These are phyloP conservation scores for Crotalus viridis DNA, from an alignment of 2,113 vertebrate species.

Conservation along the genomic window DNA sequence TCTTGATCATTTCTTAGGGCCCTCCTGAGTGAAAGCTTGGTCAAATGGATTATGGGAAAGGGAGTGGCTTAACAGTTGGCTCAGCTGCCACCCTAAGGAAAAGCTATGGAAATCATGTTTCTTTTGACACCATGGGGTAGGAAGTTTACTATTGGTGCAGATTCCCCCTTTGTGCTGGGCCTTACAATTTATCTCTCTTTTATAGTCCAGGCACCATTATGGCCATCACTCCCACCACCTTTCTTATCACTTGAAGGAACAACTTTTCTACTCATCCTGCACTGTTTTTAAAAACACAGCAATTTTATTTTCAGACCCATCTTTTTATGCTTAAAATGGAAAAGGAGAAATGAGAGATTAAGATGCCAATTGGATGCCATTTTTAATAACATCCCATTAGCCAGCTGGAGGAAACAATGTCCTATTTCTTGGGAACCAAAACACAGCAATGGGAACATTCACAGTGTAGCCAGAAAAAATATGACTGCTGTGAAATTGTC, in stretches of 20 bases:
- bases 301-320: not conserved
- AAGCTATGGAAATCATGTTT: not conserved
- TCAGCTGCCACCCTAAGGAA: not conserved
- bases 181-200: not conserved
- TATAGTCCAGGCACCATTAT: not conserved
- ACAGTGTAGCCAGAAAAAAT: not conserved
- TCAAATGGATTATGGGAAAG: not conserved
- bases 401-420: not conserved
- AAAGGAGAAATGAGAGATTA: not conserved
- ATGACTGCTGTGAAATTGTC: not conserved
- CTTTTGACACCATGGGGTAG: not conserved
- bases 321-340: not conserved
- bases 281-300: not conserved
- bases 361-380: not conserved
- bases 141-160: not conserved
- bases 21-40: not conserved
- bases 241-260: not conserved
- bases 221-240: not conserved
- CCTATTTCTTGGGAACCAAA: not conserved
- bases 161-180: not conserved
- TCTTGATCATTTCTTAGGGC: not conserved
- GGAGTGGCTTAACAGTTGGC: not conserved
- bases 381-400: not conserved
- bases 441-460: not conserved
- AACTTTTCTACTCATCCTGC: not conserved